Conservation (phyloP, 2,888 invertebrate species). For the Calephelis perditalis region DNA sequence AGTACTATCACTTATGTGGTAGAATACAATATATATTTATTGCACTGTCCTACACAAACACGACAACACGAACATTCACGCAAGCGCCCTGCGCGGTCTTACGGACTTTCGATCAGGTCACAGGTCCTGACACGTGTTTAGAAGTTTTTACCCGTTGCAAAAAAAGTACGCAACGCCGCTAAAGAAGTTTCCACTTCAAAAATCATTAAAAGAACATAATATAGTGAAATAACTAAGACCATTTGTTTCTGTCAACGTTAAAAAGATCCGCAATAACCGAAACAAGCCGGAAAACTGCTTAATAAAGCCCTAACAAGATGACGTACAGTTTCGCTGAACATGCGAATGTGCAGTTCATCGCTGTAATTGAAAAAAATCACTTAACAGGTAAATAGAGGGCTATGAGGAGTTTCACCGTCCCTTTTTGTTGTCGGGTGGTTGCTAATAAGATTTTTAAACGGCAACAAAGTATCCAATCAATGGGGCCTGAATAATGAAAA, state of each 20-base stretch:
- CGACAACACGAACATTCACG: no score
- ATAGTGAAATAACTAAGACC: background rate
- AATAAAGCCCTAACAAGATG: slow-evolving; percentile 71
- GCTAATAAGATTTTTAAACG: slow-evolving; percentile 78
- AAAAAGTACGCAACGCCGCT: no score
- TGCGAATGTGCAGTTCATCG: slow-evolving; percentile 63
- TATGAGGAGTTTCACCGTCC: slow-evolving; percentile 47
- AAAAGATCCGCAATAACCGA: slow-evolving; percentile 36
- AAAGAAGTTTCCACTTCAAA: no score
- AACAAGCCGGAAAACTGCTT: slow-evolving; percentile 42
- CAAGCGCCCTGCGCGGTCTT: no score
- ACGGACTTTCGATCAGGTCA: no score
- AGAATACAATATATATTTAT: no score
- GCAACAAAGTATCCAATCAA: slow-evolving; percentile 78
- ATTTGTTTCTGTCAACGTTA: slow-evolving; percentile 17
- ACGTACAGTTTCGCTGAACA: slow-evolving; percentile 64
- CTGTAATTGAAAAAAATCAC: slow-evolving; percentile 76
- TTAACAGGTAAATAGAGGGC: slow-evolving; percentile 68
- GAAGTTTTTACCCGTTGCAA: no score
- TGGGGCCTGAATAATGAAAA: slow-evolving; percentile 77
- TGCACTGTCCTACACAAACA: no score
- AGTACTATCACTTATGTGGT: no score
- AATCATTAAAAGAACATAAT: no score
- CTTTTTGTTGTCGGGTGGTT: slow-evolving; percentile 68
- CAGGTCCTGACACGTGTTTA: no score